Conservation (phyloP, 2,797 vertebrate genomes). For the Acanthurus tractus region DNA sequence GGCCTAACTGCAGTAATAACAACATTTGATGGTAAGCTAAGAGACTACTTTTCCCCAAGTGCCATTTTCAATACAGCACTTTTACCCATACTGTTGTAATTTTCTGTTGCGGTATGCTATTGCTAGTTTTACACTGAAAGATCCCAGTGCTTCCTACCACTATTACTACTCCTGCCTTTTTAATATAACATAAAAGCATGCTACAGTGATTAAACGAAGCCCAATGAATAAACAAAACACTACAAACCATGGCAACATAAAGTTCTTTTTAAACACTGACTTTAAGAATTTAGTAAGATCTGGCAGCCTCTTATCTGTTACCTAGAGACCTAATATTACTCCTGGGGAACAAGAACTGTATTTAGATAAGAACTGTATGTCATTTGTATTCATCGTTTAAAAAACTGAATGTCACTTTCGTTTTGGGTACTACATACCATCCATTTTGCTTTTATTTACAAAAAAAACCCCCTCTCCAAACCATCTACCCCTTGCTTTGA, state of each 20-base stretch:
- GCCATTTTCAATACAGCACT: background rate
- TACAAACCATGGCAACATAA: background rate
- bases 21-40: too few relatives aligned
- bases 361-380: background rate
- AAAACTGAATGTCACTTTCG: constrained; percentile 7
- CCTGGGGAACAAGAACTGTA: background rate
- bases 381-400: background rate
- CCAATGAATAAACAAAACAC: constrained; percentile 21
- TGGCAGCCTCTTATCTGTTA: constrained; percentile 29
- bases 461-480: background rate
- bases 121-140: constrained; percentile 7
- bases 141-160: too few relatives aligned
- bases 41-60: background rate
- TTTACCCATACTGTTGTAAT: background rate
- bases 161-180: too few relatives aligned
- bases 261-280: constrained; percentile 5
- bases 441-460: constrained; percentile 1
- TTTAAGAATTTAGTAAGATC: constrained; percentile 14
- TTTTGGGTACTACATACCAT: background rate
- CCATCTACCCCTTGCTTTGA: background rate
- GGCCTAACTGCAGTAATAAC: too few relatives aligned
- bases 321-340: constrained; percentile 7
- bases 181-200: background rate
- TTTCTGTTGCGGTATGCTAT: background rate
- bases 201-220: constrained; percentile 3